These are phyloP conservation scores for Drosophila sturtevanti DNA, from an alignment of 1,140 invertebrate genomes.

Conservation along the genomic window DNA sequence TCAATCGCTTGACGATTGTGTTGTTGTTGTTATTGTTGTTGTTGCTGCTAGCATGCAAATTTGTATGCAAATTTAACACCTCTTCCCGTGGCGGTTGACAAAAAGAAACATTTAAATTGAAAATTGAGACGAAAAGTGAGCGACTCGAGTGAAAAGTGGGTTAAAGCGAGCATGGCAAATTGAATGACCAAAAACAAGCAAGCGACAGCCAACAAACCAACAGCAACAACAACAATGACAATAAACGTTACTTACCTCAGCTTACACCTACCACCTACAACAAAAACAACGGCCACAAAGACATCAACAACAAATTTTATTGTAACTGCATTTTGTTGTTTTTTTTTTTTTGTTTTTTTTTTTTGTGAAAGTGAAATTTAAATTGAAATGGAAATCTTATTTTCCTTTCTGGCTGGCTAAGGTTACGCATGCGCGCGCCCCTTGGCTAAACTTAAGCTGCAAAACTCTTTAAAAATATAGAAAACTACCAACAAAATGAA, in stretches of 20 bases:
- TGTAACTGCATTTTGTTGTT: constrained; percentile 40
- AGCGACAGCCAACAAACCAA: too few relatives aligned
- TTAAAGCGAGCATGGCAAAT: constrained; percentile 75
- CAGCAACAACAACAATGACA: constrained; percentile 28
- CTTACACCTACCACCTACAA: constrained; percentile 16
- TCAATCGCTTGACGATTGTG: constrained; percentile 32
- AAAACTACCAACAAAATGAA: constrained; percentile 11
- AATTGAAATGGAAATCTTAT: constrained; percentile 50
- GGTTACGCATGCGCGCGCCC: constrained; percentile 48
- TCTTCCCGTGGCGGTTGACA: constrained; percentile 55
- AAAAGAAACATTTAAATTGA: constrained; percentile 74
- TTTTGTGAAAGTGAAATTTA: constrained; percentile 70
- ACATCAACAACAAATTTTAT: not conserved
- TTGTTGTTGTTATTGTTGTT: constrained; percentile 75
- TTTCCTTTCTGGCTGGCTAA: not conserved
- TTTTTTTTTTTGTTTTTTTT: not conserved
- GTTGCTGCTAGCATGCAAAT: constrained; percentile 79
- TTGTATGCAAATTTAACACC: constrained; percentile 79
- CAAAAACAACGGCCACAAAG: constrained; percentile 2
- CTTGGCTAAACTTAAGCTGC: constrained; percentile 37
- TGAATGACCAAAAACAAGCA: constrained; percentile 18
- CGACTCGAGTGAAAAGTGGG: constrained; percentile 64
- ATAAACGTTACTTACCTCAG: constrained; percentile 37
- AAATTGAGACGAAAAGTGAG: constrained; percentile 71
- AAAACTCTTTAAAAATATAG: constrained; percentile 5